These are phyloP conservation scores for Linyphia triangularis DNA, from an alignment of 2,888 invertebrate genomes.

Conservation along the genomic window DNA sequence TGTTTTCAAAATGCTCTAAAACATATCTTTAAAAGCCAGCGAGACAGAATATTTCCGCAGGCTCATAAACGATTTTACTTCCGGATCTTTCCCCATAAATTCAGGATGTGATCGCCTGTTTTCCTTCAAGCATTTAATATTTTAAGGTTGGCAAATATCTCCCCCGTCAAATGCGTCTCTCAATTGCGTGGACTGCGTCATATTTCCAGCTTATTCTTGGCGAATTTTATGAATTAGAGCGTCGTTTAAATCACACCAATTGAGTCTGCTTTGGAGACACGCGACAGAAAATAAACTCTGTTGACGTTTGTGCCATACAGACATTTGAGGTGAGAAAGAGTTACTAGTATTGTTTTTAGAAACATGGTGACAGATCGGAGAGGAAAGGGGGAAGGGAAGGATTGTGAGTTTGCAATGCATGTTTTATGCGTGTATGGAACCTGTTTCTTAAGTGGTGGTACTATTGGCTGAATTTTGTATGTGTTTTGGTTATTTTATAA, in stretches of 20 bases:
- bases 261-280: background rate
- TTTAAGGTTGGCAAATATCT: background rate
- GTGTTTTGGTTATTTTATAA: too few species aligned
- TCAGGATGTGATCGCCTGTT: background rate
- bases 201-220: background rate
- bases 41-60: background rate
- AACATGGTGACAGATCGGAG: too few species aligned
- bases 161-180: background rate
- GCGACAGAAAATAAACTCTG: too few species aligned
- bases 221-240: background rate
- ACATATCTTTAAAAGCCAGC: background rate
- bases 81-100: constrained; percentile 8
- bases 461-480: too few species aligned
- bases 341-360: too few species aligned
- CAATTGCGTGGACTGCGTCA: background rate
- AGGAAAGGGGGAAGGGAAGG: too few species aligned
- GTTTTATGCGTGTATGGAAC: too few species aligned
- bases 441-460: too few species aligned
- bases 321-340: too few species aligned
- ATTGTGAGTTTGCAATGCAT: too few species aligned
- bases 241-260: background rate
- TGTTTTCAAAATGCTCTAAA: too few species aligned
- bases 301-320: too few species aligned
- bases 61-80: background rate
- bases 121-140: constrained; percentile 2